A percentile compares a stretch with the other conserved stretches of the same genome.
phyloP scores from a whole-genome alignment of 2,888 invertebrate species.

The Cataglyphis cursor region DNA sequence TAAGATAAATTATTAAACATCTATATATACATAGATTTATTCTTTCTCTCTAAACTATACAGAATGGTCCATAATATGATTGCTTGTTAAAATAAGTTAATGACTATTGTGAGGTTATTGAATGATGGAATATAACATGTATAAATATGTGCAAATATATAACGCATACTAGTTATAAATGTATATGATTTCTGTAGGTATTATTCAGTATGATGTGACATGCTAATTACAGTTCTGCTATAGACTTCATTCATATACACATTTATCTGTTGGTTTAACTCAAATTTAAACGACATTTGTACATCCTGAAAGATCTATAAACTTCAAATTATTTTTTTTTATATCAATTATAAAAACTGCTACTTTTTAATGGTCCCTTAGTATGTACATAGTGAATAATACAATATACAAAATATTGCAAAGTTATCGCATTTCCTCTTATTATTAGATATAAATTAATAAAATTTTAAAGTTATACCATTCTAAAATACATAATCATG shows the following conservation, averaged over 20 bases:
- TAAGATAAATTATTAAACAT: neutral
- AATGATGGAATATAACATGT: constrained; percentile 35
- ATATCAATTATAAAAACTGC: neutral
- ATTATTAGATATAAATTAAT: neutral
- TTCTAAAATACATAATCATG: neutral
- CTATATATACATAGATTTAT: constrained; percentile 72
- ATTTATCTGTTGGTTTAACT: neutral
- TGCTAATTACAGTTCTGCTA: constrained; percentile 45
- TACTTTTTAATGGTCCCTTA: neutral
- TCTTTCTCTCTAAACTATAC: constrained; percentile 71
- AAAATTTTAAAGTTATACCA: neutral
- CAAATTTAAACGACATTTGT: constrained; percentile 23
- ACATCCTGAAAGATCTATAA: neutral
- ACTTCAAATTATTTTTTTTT: neutral
- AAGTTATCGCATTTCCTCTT: neutral
- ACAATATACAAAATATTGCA: constrained; percentile 10
- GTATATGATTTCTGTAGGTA: constrained; percentile 45
- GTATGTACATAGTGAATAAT: neutral
- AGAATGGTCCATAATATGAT: constrained; percentile 72
- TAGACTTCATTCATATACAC: neutral
- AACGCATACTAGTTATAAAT: constrained; percentile 57
- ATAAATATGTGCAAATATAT: constrained; percentile 45
- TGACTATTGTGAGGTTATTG: constrained; percentile 57
- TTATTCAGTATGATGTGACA: constrained; percentile 55
- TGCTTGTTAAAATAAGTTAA: constrained; percentile 67